Conservation (phyloP, 2,797 vertebrate species). For the Anguilla anguilla region DNA sequence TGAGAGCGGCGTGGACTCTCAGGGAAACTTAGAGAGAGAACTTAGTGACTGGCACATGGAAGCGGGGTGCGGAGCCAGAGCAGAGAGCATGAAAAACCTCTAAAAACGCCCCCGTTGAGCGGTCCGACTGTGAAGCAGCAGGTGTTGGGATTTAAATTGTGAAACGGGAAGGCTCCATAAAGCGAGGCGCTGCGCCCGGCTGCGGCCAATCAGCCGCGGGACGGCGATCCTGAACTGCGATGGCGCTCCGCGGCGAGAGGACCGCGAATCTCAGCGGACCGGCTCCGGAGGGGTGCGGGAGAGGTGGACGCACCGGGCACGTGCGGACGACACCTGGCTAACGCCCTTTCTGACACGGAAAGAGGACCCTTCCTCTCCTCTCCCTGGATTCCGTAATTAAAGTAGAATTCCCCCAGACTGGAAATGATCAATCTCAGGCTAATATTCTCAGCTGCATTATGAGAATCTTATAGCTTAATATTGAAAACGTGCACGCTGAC, state of each 20-base stretch:
- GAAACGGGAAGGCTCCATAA: slow-evolving; percentile 14
- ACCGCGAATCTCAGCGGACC: background rate
- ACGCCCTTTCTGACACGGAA: background rate
- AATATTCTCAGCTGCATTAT: background rate
- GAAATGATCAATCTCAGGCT: background rate
- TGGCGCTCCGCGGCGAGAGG: slow-evolving; percentile 9
- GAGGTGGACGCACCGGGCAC: background rate
- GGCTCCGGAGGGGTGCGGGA: background rate
- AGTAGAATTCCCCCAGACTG: background rate
- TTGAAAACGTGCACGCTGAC: background rate
- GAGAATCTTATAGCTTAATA: background rate
- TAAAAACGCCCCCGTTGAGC: slow-evolving; percentile 7
- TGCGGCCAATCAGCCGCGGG: background rate
- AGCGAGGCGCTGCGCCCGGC: slow-evolving; percentile 20
- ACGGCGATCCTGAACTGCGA: slow-evolving; percentile 8
- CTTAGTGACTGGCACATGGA: background rate
- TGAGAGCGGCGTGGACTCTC: background rate
- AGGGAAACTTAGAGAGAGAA: background rate
- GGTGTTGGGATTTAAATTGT: slow-evolving; percentile 35
- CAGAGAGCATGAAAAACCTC: background rate
- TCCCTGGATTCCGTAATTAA: background rate
- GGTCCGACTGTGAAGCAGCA: slow-evolving; percentile 30
- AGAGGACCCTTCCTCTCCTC: background rate
- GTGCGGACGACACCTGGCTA: background rate
- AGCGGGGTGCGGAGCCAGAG: background rate